Base-by-base conservation (phyloP, 1,140 invertebrate species). In the Dendroctonus ponderosae region DNA sequence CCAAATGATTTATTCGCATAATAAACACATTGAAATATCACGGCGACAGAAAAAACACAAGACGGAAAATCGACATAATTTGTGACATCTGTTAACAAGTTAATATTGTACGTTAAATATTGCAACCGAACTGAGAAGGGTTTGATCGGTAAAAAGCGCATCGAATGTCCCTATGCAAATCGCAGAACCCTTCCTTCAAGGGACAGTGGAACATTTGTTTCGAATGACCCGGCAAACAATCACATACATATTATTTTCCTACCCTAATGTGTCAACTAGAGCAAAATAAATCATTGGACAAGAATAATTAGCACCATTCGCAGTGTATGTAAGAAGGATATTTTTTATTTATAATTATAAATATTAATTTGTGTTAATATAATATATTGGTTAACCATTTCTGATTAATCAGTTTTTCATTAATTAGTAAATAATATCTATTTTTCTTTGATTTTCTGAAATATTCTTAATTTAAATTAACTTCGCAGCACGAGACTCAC, bases 71-170 rank as follows among this genome's bases (percentile, higher is more conserved):
- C 64, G 67, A 66, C 67, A 74, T 71, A 71, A 74, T 74, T 74
- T 67, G 58, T 69, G 71, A 74, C 72, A 74, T 74, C 72, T 74
- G 72, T 74, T 74, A 72, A 74, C 72, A 74, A 74, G 70, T 72
- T 74, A 74, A 72, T 74, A 74, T 68, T 53, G 69, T 63, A n/a
- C 50, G 50, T 53, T 53, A 65, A n/a, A 46, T 26, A 64, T 56
- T 56, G 38, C 37, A 37, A 26, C 9, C 37, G 50, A 64, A 66
- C n/a, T 38, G 53, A 7, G 39, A 56, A 56, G 53, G 53, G 53
- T 56, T 39, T 40, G 69, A 43, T 66, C n/a, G 44, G 46, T 67
- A 59, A 74, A 73, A 72, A 69, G 72, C 72, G 67, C 70, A 72
- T 68, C 72, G 72, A 74, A 74, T 70, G 14, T 48, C 63, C 57